phyloP scores from a whole-genome alignment of 1,140 invertebrate genomes.

The Drosophila virilis region DNA sequence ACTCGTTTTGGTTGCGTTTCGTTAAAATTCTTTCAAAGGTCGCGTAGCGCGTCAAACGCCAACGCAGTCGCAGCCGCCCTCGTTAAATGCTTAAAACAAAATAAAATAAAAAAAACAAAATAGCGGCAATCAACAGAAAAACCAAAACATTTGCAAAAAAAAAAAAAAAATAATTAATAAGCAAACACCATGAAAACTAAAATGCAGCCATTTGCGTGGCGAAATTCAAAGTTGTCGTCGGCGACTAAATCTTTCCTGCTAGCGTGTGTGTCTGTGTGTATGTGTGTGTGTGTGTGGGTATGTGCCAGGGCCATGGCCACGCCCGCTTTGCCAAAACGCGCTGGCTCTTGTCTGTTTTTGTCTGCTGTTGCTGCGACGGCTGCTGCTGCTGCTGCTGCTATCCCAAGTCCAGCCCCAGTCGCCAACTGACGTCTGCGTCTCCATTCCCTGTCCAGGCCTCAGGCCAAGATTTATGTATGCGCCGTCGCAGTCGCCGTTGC shows the following conservation, averaged over 20 bases:
- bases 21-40: conserved; percentile 71
- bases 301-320: conserved; percentile 37
- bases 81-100: conserved; percentile 32
- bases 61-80: conserved; percentile 14
- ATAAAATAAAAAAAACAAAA: conserved; percentile 59
- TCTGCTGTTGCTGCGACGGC: conserved; percentile 1
- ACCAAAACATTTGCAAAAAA: conserved; percentile 22
- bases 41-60: conserved; percentile 36
- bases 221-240: conserved; percentile 69
- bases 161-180: no score
- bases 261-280: conserved; percentile 1
- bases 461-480: conserved; percentile 52
- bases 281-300: conserved; percentile 17
- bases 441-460: conserved; percentile 21
- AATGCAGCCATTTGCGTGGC: conserved; percentile 69
- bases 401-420: conserved; percentile 8
- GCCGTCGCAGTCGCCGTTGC: conserved; percentile 24
- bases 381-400: background rate
- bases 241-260: conserved; percentile 31
- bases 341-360: conserved; percentile 35
- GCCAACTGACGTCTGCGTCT: conserved; percentile 6
- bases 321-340: conserved; percentile 48
- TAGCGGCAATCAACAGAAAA: conserved; percentile 19
- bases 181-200: conserved; percentile 59
- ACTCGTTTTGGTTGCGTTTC: conserved; percentile 42